A percentile compares a stretch with the other conserved stretches of the same genome.
Conservation (phyloP, 2,113 vertebrate species). For the Recurvirostra avosetta region DNA sequence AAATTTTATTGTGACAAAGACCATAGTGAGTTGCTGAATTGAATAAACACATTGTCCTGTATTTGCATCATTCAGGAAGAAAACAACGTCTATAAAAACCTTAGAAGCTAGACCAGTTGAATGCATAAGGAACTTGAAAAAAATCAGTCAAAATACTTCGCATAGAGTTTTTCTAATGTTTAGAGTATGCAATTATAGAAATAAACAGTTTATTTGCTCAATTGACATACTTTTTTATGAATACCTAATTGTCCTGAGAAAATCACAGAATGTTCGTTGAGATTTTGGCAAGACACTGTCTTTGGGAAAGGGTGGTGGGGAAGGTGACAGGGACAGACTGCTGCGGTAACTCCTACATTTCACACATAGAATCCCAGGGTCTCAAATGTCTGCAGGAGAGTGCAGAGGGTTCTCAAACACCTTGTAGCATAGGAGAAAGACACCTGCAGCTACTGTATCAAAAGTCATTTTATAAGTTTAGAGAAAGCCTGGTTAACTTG, state of each 20-base stretch:
- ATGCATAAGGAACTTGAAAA: not conserved
- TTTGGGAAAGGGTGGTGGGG: not conserved
- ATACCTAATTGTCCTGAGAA: not conserved
- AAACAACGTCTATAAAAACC: not conserved
- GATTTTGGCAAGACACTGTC: not conserved
- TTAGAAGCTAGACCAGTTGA: not conserved
- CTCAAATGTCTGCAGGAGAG: not conserved
- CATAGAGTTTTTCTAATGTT: not conserved
- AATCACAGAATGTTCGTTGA: not conserved
- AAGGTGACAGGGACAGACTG: not conserved
- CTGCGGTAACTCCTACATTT: not conserved
- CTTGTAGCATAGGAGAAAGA: not conserved
- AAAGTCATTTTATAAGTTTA: not conserved
- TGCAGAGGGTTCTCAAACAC: not conserved
- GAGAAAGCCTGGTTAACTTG: not conserved
- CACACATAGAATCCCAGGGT: rapidly evolving
- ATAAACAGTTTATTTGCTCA: not conserved
- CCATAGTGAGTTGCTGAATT: not conserved
- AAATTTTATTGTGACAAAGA: not conserved
- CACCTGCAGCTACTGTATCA: not conserved
- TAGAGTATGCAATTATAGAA: not conserved
- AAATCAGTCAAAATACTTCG: not conserved
- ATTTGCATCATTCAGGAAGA: not conserved
- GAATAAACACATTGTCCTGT: not conserved
- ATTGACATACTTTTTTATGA: not conserved